Evolutionary conservation across 2,113 vertebrate genomes (phyloP).

Genomic region (Prunella himalayana): DNA sequence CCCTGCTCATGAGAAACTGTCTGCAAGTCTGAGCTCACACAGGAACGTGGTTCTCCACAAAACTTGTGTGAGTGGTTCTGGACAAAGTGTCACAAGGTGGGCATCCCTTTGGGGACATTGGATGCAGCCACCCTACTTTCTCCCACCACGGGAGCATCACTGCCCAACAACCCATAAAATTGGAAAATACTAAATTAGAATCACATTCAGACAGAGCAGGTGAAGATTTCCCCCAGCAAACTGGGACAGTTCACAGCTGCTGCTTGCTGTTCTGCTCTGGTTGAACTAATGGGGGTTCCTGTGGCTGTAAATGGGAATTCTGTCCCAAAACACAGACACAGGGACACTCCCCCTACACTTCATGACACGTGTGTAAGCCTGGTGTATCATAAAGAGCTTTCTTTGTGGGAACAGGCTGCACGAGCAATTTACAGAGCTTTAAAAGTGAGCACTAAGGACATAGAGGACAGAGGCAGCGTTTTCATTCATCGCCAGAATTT

Average conservation of each 20-base stretch:
- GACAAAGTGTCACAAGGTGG: neutral
- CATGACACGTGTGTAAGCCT: fast-evolving
- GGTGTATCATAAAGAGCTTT: neutral
- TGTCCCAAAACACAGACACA: neutral
- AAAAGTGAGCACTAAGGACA: neutral
- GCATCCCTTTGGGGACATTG: neutral
- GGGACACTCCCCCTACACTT: neutral
- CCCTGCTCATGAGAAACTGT: neutral
- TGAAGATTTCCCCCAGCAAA: neutral
- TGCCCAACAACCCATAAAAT: neutral
- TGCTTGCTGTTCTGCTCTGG: neutral
- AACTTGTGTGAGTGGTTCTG: neutral
- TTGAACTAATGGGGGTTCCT: neutral
- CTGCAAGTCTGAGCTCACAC: neutral
- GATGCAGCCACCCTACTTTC: neutral
- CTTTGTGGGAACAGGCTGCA: neutral
- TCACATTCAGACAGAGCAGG: neutral
- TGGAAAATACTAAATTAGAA: neutral
- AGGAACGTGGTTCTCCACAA: fast-evolving
- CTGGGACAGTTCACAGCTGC: neutral
- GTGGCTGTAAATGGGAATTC: neutral
- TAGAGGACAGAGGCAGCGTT: fast-evolving
- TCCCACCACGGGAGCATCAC: neutral
- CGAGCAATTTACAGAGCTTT: fast-evolving
- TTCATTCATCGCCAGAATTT: neutral